These are phyloP conservation scores for Alca torda DNA, from an alignment of 2,797 vertebrate species.

Conservation along the genomic window DNA sequence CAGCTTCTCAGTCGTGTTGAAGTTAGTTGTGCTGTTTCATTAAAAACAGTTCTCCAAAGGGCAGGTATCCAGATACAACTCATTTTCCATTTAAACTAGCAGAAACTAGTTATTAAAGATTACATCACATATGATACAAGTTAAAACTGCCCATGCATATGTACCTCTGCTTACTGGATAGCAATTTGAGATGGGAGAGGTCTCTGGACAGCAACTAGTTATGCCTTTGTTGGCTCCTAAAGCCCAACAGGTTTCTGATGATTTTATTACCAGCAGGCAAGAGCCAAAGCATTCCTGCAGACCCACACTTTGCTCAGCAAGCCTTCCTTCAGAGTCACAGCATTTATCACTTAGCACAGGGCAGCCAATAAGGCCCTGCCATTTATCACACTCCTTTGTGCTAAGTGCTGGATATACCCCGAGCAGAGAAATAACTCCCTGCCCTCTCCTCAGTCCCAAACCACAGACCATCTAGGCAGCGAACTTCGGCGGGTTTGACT, in stretches of 20 bases:
- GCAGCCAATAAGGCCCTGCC: neutral
- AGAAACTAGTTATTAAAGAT: neutral
- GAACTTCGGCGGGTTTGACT: neutral
- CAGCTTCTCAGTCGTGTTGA: neutral
- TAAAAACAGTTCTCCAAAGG: neutral
- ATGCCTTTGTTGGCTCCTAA: neutral
- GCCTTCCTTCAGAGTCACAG: neutral
- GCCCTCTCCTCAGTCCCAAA: neutral
- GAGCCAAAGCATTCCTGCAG: slow-evolving; percentile 7
- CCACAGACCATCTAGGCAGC: neutral
- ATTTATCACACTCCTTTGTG: neutral
- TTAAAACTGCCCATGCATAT: neutral
- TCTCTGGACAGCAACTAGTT: neutral
- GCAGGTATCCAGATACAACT: neutral
- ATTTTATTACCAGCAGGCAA: slow-evolving; percentile 16
- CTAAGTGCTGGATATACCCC: neutral
- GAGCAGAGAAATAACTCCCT: neutral
- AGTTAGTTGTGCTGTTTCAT: neutral
- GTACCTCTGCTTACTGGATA: neutral
- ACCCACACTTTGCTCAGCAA: neutral
- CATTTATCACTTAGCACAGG: neutral
- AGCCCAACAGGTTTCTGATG: neutral
- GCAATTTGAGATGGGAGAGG: neutral
- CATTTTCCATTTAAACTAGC: neutral
- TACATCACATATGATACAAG: neutral